Evolutionary conservation across 1,140 invertebrate genomes (phyloP), one percentile per base, ranked within the genome.

Genomic region (Agrilus planipennis): DNA sequence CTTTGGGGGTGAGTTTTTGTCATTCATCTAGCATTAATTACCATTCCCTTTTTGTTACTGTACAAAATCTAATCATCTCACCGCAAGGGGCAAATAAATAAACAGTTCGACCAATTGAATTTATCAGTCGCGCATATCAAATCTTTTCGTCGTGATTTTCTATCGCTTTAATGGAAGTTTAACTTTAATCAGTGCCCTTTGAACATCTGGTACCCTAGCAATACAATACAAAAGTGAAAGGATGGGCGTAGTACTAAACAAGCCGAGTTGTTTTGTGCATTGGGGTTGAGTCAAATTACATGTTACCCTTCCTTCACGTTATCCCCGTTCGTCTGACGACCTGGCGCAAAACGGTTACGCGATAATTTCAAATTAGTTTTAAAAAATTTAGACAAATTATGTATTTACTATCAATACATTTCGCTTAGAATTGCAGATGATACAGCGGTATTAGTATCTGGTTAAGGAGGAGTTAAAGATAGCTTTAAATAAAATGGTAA

Each of bases 101-200:
- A n/a, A n/a, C n/a, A n/a, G n/a, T 42, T 36, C 39, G 34, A 41
- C 23, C 41, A 44, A 51, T 50, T 53, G 45, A 46, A 51, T 45
- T 57, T 54, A 57, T 57, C 53, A 47, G 50, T 50, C 47, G 50
- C 51, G 4, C 34, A 21, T 51, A 50, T 55, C 48, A 45, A 49
- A 53, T 50, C 51, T 51, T 41, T 39, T 39, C 47, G n/a, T n/a
- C 50, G 36, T 45, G 51, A 51, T 51, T 47, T 41, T 44, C 42
- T 46, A 54, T 53, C 37, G 47, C 47, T 53, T 53, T 55, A 53
- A 55, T 57, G 49, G 44, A 42, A 51, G 52, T 55, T 55, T 57
- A 55, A 57, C 55, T 57, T 57, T 55, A 57, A 57, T 57, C 55
- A 57, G 42, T 42, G 48, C 40, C 41, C 52, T 44, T 48, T 43